Conservation (phyloP, 1,140 invertebrate genomes). For the Saxidomus purpurata region DNA sequence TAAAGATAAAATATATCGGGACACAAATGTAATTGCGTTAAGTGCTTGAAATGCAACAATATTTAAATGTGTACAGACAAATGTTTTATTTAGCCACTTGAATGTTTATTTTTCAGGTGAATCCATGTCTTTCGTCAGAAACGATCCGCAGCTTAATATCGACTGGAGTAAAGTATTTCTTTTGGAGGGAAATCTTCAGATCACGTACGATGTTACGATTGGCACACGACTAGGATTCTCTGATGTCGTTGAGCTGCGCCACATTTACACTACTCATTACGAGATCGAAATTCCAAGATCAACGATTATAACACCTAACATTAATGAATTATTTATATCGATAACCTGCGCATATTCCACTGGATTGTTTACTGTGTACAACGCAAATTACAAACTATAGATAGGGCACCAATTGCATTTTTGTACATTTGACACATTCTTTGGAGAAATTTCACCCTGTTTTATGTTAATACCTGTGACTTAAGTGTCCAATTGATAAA, state of each 20-base stretch:
- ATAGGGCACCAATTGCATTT: too few species aligned
- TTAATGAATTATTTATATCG: constrained; percentile 18
- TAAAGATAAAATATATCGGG: too few species aligned
- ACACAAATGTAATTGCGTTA: too few species aligned
- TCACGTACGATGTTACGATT: not conserved
- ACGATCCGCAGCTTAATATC: not conserved
- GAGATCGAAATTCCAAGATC: not conserved
- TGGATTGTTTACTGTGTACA: not conserved
- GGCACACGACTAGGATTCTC: constrained; percentile 33
- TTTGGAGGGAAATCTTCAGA: not conserved
- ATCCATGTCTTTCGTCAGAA: not conserved
- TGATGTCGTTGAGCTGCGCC: not conserved
- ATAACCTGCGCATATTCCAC: constrained; percentile 18
- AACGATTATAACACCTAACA: constrained; percentile 8
- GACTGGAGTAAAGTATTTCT: constrained; percentile 26
- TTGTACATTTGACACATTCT: too few species aligned
- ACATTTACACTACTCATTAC: not conserved
- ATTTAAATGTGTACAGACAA: too few species aligned
- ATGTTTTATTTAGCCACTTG: too few species aligned
- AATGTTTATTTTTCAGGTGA: constrained; percentile 21
- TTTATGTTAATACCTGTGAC: too few species aligned
- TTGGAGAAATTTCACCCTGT: too few species aligned
- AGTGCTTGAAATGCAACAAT: too few species aligned
- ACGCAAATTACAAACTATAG: constrained; percentile 41
- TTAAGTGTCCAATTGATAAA: too few species aligned